A percentile compares a stretch with the other conserved stretches of the same genome.
Conservation (phyloP, 2,888 invertebrate genomes). For the Mythimna loreyi region DNA sequence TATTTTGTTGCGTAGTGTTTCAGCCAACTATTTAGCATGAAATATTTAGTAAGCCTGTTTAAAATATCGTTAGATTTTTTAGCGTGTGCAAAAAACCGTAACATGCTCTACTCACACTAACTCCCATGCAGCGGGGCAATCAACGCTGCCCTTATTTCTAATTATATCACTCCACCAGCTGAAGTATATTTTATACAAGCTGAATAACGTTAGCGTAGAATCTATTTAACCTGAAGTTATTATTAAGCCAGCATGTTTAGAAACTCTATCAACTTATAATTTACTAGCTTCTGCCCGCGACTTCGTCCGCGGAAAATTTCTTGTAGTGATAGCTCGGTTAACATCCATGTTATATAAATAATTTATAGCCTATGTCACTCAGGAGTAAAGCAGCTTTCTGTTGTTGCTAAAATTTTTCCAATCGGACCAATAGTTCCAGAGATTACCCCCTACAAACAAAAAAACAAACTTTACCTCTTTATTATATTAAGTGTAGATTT, state of each 20-base stretch:
- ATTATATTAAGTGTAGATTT: too few relatives aligned
- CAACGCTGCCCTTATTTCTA: constrained; percentile 31
- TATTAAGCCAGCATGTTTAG: neutral
- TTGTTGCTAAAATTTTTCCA: too few relatives aligned
- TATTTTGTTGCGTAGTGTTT: too few relatives aligned
- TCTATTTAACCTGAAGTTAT: neutral
- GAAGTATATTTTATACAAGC: constrained; percentile 18
- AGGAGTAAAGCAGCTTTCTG: too few relatives aligned
- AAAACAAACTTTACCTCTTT: too few relatives aligned
- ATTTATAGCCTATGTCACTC: too few relatives aligned
- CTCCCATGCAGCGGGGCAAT: constrained; percentile 27
- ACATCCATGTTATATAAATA: too few relatives aligned
- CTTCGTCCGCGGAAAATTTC: too few relatives aligned
- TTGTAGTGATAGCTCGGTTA: too few relatives aligned
- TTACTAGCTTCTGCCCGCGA: too few relatives aligned
- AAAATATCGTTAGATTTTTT: neutral
- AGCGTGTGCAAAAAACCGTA: constrained; percentile 4
- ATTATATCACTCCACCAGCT: constrained; percentile 25
- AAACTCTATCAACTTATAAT: neutral
- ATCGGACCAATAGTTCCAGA: too few relatives aligned
- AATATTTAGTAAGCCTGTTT: neutral
- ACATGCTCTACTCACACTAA: constrained; percentile 13
- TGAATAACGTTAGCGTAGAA: constrained; percentile 6
- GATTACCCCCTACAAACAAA: too few relatives aligned
- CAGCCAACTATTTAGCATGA: neutral